These are phyloP conservation scores for Haliclona indistincta DNA, from an alignment of 37 sponge, comb jelly and placozoan genomes.

Conservation along the genomic window DNA sequence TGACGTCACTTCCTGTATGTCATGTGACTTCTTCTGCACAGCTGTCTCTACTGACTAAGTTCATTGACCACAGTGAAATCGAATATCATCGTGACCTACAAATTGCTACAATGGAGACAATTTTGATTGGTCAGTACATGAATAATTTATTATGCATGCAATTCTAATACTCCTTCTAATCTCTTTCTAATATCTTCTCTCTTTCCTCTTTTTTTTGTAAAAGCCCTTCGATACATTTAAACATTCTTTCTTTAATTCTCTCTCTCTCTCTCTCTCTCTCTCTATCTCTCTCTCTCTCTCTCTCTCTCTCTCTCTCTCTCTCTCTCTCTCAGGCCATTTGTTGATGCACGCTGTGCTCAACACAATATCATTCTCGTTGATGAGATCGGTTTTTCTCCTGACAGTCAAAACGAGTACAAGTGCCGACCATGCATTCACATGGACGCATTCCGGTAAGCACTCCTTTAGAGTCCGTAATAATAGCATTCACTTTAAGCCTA, in stretches of 20 bases:
- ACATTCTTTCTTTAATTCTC: too few relatives aligned
- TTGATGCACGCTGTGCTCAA: conserved; percentile 75
- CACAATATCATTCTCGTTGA: conserved; percentile 73
- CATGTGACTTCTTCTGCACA: neutral
- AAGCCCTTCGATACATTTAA: too few relatives aligned
- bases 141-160: too few relatives aligned
- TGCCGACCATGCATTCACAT: conserved; percentile 91
- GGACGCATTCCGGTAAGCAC: conserved; percentile 83
- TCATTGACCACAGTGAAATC: conserved; percentile 94
- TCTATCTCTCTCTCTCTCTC: too few relatives aligned
- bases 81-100: conserved; percentile 96
- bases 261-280: too few relatives aligned
- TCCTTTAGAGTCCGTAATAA: neutral
- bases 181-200: neutral
- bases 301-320: neutral
- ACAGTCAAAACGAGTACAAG: conserved; percentile 91
- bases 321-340: conserved; percentile 78
- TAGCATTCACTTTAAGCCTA: neutral
- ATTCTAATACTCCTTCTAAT: neutral
- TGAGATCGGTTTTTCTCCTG: conserved; percentile 89
- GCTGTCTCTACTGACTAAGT: conserved; percentile 69
- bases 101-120: conserved; percentile 97
- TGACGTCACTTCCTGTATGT: neutral
- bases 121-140: conserved; percentile 88
- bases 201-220: too few relatives aligned